phyloP scores from a whole-genome alignment of 2,888 invertebrate genomes.

The Pachydiplax longipennis region DNA sequence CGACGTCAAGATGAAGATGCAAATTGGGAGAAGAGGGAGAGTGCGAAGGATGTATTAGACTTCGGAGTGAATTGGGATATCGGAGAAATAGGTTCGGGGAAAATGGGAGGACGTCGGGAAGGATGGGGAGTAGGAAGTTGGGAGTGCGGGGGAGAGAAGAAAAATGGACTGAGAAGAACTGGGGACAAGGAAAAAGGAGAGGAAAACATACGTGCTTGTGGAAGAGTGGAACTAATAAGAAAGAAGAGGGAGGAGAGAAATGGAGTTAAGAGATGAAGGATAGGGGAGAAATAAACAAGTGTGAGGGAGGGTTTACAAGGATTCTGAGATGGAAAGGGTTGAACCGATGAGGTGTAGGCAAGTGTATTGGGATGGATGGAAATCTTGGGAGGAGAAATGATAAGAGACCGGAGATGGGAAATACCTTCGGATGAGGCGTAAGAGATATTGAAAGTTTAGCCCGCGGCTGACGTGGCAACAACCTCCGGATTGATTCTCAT shows the following conservation, averaged over 20 bases:
- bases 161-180: neutral
- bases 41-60: neutral
- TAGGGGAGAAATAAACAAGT: neutral
- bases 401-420: neutral
- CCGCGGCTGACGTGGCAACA: neutral
- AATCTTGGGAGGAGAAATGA: neutral
- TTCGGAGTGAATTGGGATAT: constrained; percentile 39
- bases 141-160: neutral
- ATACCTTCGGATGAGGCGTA: neutral
- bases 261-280: neutral
- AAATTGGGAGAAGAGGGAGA: neutral
- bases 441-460: constrained; percentile 21
- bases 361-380: neutral
- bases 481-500: neutral
- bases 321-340: too few species aligned
- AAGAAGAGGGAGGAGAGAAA: neutral
- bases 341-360: too few species aligned
- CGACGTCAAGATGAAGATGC: neutral
- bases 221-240: too few species aligned
- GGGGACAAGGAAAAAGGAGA: neutral
- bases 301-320: too few species aligned
- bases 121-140: neutral
- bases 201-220: neutral
- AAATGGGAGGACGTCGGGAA: neutral
- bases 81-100: neutral